These are phyloP conservation scores for Nannoperca obscura DNA, from an alignment of 2,797 vertebrate genomes.

Conservation along the genomic window DNA sequence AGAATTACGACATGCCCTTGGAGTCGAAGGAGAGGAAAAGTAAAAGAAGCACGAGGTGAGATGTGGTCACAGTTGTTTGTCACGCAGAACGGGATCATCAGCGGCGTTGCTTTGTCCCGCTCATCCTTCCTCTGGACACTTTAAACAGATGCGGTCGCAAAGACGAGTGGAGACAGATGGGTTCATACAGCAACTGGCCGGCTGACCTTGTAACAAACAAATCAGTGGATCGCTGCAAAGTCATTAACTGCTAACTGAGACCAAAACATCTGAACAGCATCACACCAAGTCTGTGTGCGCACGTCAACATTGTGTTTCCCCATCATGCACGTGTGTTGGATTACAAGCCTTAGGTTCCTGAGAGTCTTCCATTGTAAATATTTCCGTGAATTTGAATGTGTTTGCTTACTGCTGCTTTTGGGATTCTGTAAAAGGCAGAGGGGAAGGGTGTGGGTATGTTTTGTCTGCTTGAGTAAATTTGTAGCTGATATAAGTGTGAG, in stretches of 20 bases:
- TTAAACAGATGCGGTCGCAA: not conserved
- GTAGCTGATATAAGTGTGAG: constrained; percentile 14
- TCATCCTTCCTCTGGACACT: not conserved
- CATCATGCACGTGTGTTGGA: not conserved
- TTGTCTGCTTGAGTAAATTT: constrained; percentile 45
- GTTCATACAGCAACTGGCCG: not conserved
- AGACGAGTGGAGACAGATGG: constrained; percentile 1
- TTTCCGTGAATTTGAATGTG: constrained; percentile 6
- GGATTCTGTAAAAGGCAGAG: constrained; percentile 11
- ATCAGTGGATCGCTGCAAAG: constrained; percentile 16
- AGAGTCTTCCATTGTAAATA: constrained; percentile 21
- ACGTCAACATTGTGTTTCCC: not conserved
- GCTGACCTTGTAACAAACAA: constrained; percentile 27
- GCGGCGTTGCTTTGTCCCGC: not conserved
- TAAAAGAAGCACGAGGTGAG: not conserved
- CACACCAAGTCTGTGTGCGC: not conserved
- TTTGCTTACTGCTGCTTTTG: not conserved
- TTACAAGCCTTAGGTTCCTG: not conserved
- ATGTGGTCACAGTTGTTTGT: constrained; percentile 21
- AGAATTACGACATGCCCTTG: constrained; percentile 9
- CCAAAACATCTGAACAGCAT: constrained; percentile 5
- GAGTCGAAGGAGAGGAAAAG: constrained; percentile 4
- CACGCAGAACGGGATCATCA: constrained; percentile 1
- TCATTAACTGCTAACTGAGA: constrained; percentile 19
- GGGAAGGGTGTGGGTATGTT: not conserved